Percentiles rank a stretch among this genome's conserved stretches.
phyloP scores from a whole-genome alignment of 2,113 vertebrate species.

The Thamnophis sirtalis region DNA sequence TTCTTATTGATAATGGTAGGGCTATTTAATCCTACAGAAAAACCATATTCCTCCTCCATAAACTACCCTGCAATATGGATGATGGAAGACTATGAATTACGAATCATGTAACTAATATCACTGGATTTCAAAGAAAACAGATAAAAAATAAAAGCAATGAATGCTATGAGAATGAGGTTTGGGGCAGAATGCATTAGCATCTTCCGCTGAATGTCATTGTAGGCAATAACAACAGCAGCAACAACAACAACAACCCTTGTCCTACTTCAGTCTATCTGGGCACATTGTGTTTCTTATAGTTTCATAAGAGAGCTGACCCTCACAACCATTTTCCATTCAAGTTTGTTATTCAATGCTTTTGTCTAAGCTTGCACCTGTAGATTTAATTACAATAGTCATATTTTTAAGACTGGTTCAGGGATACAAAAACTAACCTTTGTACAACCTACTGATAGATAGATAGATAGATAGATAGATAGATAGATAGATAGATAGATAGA shows the following conservation, averaged over 20 bases:
- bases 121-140: conserved; percentile 6
- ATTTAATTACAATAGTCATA: neutral
- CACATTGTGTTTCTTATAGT: neutral
- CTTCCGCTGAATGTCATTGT: neutral
- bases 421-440: neutral
- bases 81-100: neutral
- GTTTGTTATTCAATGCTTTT: neutral
- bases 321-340: neutral
- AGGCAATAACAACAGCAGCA: neutral
- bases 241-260: neutral
- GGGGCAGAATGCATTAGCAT: neutral
- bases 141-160: conserved; percentile 16
- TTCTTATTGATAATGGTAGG: neutral
- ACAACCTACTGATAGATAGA: too few species aligned
- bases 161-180: neutral
- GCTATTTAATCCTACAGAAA: neutral
- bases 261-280: neutral
- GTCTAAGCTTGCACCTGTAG: neutral
- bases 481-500: too few species aligned
- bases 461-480: too few species aligned
- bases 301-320: neutral
- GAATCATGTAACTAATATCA: neutral
- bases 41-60: conserved; percentile 9
- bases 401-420: neutral
- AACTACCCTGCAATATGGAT: neutral